Percentiles rank a stretch among this genome's conserved stretches.
Conservation (phyloP, 92 coral and sea anemone genomes). For the Palythoa caribaeorum region DNA sequence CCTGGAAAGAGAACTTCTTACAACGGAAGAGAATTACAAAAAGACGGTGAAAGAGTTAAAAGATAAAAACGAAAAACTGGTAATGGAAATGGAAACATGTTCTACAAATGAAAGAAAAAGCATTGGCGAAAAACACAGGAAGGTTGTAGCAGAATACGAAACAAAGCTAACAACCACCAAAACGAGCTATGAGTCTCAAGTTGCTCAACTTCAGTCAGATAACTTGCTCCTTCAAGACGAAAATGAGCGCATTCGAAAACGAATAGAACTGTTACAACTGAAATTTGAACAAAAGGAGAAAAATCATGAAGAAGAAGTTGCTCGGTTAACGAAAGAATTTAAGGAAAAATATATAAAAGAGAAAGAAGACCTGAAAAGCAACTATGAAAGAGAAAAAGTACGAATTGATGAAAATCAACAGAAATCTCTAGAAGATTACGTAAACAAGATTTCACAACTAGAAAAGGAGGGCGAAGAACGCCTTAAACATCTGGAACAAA, state of each 20-base stretch:
- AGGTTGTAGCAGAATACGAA: slow-evolving; percentile 19
- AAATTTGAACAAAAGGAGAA: slow-evolving; percentile 1
- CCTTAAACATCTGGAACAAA: neutral
- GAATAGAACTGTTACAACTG: neutral
- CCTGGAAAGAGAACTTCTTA: neutral
- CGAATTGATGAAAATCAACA: neutral
- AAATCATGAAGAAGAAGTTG: neutral
- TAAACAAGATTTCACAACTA: neutral
- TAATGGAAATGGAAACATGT: neutral
- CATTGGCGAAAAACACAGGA: slow-evolving; percentile 2
- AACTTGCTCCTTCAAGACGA: neutral
- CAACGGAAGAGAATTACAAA: neutral
- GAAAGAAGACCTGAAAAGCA: neutral
- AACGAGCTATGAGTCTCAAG: neutral
- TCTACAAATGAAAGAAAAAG: neutral
- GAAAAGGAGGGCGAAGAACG: slow-evolving; percentile 1
- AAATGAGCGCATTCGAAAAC: neutral
- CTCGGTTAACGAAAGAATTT: neutral
- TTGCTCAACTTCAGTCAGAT: neutral
- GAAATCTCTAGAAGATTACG: neutral
- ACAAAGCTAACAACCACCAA: neutral
- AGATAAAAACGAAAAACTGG: neutral
- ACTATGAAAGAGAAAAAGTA: neutral
- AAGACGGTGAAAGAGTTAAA: neutral
- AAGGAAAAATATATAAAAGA: slow-evolving; percentile 1